Evolutionary conservation across 2,113 vertebrate species (phyloP).

Genomic region (Dascyllus trimaculatus): DNA sequence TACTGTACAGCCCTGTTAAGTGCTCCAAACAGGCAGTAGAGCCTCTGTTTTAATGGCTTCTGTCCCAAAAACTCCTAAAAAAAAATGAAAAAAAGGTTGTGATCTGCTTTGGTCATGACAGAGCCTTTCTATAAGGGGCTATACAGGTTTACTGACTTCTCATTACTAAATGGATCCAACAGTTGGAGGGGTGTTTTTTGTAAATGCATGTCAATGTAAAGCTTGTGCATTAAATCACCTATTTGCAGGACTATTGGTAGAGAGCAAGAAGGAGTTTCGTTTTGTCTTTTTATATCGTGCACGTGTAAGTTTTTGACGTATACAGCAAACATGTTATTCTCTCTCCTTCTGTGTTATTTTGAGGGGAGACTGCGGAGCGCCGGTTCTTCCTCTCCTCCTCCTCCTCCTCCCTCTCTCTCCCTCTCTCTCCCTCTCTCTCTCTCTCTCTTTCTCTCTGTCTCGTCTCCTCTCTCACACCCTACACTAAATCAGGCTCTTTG

Average conservation of each 20-base stretch:
- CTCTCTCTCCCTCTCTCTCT: not conserved
- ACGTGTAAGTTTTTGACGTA: constrained; percentile 75
- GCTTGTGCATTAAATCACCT: not conserved
- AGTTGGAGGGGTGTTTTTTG: constrained; percentile 47
- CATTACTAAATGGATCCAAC: constrained; percentile 58
- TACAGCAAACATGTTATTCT: constrained; percentile 83
- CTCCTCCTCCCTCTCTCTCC: not conserved
- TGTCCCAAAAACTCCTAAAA: constrained; percentile 61
- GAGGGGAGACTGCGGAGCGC: constrained; percentile 84
- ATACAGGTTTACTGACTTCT: constrained; percentile 41
- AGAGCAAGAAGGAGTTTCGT: constrained; percentile 31
- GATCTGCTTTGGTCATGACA: constrained; percentile 42
- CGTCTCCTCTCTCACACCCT: constrained; percentile 78
- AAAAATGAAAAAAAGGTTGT: not conserved
- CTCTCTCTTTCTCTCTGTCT: constrained; percentile 51
- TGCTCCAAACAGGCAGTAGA: constrained; percentile 51
- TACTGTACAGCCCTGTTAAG: constrained; percentile 68
- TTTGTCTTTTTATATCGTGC: constrained; percentile 55
- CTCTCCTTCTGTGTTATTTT: constrained; percentile 84
- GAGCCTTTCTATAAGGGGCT: constrained; percentile 44
- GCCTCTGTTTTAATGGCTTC: constrained; percentile 72
- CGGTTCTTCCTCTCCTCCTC: constrained; percentile 69
- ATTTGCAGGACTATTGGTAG: constrained; percentile 1
- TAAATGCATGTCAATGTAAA: constrained; percentile 15
- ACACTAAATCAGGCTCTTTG: constrained; percentile 83